Conservation (phyloP, 1,140 invertebrate genomes). For the Gryllus bimaculatus region DNA sequence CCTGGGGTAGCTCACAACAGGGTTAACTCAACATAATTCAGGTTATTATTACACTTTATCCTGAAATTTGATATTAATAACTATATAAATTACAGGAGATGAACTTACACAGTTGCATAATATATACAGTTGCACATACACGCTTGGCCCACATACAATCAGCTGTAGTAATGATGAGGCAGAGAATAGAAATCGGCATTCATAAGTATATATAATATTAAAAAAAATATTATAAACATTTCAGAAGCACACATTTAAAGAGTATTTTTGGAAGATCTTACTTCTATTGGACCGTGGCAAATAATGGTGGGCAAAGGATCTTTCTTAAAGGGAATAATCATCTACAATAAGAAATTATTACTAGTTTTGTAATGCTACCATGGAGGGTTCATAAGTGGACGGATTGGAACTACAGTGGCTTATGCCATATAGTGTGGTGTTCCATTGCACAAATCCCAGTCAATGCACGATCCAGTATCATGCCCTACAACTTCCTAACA, state of each 20-base stretch:
- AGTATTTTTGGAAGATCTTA: too few species aligned
- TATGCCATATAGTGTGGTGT: neutral
- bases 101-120: neutral
- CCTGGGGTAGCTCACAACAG: neutral
- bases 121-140: conserved; percentile 5
- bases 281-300: too few species aligned
- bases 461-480: neutral
- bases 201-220: too few species aligned
- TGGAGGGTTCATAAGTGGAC: neutral
- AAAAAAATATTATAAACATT: too few species aligned
- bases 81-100: neutral
- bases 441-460: neutral
- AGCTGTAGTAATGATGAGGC: too few species aligned
- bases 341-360: too few species aligned
- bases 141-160: neutral
- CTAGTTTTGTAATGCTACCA: too few species aligned
- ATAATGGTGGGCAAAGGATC: too few species aligned
- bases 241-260: too few species aligned
- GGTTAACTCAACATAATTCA: neutral
- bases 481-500: neutral
- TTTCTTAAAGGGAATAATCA: too few species aligned
- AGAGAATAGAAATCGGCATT: too few species aligned
- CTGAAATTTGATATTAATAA: neutral
- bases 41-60: neutral
- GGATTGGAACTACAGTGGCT: neutral